These are phyloP conservation scores for Arbacia lixula DNA, from an alignment of 53 echinoderm and acorn worm genomes.

Conservation along the genomic window DNA sequence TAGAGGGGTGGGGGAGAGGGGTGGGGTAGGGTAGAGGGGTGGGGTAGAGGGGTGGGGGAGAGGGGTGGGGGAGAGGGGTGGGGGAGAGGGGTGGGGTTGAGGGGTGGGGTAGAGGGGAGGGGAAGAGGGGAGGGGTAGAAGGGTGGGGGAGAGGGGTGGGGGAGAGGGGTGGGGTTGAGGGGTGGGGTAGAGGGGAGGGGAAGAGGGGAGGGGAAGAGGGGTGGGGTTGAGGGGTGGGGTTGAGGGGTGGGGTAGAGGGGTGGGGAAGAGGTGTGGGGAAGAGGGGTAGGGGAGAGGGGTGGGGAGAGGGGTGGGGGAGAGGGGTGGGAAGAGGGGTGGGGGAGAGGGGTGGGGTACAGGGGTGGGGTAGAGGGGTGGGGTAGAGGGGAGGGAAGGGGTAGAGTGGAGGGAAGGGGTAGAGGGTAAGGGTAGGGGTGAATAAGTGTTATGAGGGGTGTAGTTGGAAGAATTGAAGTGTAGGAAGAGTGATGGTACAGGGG, in stretches of 20 bases:
- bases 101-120: not conserved
- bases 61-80: not conserved
- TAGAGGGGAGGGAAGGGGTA: not conserved
- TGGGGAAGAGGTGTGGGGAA: not conserved
- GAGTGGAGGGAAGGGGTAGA: not conserved
- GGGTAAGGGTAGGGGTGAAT: not conserved
- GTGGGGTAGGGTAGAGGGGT: not conserved
- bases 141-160: not conserved
- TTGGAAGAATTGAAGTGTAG: not conserved
- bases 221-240: not conserved
- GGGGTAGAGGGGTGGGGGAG: not conserved
- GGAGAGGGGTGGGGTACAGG: not conserved
- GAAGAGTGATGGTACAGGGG: not conserved
- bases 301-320: not conserved
- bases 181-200: not conserved
- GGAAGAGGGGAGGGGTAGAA: not conserved
- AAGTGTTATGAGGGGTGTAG: not conserved
- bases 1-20: not conserved
- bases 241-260: slow-evolving; percentile 11
- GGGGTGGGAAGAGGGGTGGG: not conserved
- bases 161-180: not conserved
- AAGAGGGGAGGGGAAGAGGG: not conserved
- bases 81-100: not conserved
- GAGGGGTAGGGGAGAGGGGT: not conserved
- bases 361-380: not conserved